Percentiles rank a stretch among this genome's conserved stretches.
phyloP scores from a whole-genome alignment of 37 sponge, comb jelly and placozoan genomes.

The Ephydatia muelleri region DNA sequence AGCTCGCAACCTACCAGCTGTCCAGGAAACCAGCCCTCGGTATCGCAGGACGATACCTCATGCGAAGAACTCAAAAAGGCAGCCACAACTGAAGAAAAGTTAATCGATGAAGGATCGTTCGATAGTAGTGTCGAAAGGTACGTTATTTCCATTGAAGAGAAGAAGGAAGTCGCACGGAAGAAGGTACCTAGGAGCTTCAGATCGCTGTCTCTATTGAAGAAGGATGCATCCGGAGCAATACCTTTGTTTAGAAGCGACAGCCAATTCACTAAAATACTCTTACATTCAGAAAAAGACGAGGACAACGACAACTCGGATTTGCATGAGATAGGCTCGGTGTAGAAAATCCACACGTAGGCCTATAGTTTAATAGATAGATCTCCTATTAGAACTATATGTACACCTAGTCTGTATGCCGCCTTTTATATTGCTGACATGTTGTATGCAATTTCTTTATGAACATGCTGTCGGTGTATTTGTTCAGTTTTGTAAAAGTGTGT shows the following conservation, averaged over 20 bases:
- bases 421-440: too few species aligned
- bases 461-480: too few species aligned
- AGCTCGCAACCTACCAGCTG: neutral
- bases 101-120: neutral
- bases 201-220: neutral
- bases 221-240: neutral
- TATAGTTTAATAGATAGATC: too few species aligned
- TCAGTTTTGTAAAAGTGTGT: too few species aligned
- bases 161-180: neutral
- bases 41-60: neutral
- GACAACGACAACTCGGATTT: too few species aligned
- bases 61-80: neutral
- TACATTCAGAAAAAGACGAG: too few species aligned
- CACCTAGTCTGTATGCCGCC: too few species aligned
- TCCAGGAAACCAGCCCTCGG: neutral
- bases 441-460: too few species aligned
- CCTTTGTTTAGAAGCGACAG: neutral
- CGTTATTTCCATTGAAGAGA: neutral
- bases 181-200: neutral
- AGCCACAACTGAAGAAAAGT: neutral
- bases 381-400: too few species aligned
- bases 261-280: neutral
- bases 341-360: too few species aligned
- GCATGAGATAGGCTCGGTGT: too few species aligned
- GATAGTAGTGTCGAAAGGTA: neutral